Conservation (phyloP, 2,113 vertebrate species). For the Podocnemis expansa region DNA sequence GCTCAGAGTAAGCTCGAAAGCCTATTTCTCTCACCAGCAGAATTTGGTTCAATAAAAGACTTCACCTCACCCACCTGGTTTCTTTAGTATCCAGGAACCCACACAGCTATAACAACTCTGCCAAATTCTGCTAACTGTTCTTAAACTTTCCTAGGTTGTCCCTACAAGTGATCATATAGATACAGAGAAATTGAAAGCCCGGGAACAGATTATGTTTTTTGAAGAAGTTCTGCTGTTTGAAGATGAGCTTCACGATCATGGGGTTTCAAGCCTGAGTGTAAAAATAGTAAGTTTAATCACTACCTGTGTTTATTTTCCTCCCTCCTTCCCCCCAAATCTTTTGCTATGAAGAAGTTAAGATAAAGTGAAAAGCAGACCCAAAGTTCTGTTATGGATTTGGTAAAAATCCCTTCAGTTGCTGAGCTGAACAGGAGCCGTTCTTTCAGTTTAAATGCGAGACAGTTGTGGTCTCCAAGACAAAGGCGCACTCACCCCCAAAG, state of each 20-base stretch:
- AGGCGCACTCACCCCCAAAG: neutral
- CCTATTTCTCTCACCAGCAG: neutral
- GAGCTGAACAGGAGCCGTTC: neutral
- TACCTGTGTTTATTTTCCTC: neutral
- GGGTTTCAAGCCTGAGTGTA: constrained; percentile 93
- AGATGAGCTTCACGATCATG: constrained; percentile 97
- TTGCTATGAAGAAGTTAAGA: neutral
- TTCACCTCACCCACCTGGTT: neutral
- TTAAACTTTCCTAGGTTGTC: constrained; percentile 78
- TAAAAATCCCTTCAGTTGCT: neutral
- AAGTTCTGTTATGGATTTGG: neutral
- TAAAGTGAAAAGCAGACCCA: neutral
- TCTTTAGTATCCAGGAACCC: neutral
- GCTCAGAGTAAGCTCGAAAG: neutral
- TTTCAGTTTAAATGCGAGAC: neutral
- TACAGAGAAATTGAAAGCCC: constrained; percentile 92
- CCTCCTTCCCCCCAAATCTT: neutral
- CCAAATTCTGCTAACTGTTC: neutral
- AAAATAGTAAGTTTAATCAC: constrained; percentile 89
- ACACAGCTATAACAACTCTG: neutral
- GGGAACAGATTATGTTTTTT: constrained; percentile 97
- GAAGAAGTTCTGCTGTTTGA: constrained; percentile 97
- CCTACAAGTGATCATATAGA: constrained; percentile 92
- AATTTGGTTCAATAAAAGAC: neutral
- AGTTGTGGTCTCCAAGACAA: neutral